These are phyloP conservation scores for Molossus alvarezi DNA, from an alignment of 2,797 vertebrate genomes.

Conservation along the genomic window DNA sequence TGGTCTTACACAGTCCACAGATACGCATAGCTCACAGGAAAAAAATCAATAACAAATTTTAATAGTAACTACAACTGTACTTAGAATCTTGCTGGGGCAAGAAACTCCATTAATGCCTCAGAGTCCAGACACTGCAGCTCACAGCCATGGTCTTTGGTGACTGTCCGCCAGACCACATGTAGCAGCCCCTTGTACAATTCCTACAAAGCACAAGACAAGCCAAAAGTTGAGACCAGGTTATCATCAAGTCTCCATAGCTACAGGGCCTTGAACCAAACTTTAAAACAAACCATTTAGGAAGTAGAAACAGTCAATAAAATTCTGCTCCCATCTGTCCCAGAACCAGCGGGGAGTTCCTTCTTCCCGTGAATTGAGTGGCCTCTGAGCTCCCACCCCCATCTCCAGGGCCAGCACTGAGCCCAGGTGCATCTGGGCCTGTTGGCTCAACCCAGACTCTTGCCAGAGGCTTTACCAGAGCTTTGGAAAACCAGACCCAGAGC, in stretches of 20 bases:
- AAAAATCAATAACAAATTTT: not conserved
- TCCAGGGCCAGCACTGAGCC: not conserved
- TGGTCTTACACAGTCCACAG: not conserved
- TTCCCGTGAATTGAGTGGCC: not conserved
- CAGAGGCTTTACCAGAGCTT: not conserved
- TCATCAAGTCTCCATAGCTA: not conserved
- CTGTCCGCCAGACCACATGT: not conserved
- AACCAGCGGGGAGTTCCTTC: not conserved
- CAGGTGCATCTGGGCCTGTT: too few relatives aligned
- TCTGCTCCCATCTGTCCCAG: not conserved
- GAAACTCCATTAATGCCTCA: not conserved
- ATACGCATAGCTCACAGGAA: not conserved
- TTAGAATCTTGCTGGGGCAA: not conserved
- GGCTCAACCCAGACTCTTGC: not conserved
- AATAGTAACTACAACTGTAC: not conserved
- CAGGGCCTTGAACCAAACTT: not conserved
- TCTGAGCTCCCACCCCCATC: not conserved
- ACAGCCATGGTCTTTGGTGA: too few relatives aligned
- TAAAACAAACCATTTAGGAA: constrained; percentile 26
- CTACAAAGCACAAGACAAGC: not conserved
- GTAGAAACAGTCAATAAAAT: not conserved
- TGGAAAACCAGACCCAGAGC: not conserved
- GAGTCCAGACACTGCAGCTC: not conserved
- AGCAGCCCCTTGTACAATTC: not conserved
- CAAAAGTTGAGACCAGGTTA: not conserved